These are phyloP conservation scores for Nyleta sp. DNA, from an alignment of 2,888 invertebrate species.

Conservation along the genomic window DNA sequence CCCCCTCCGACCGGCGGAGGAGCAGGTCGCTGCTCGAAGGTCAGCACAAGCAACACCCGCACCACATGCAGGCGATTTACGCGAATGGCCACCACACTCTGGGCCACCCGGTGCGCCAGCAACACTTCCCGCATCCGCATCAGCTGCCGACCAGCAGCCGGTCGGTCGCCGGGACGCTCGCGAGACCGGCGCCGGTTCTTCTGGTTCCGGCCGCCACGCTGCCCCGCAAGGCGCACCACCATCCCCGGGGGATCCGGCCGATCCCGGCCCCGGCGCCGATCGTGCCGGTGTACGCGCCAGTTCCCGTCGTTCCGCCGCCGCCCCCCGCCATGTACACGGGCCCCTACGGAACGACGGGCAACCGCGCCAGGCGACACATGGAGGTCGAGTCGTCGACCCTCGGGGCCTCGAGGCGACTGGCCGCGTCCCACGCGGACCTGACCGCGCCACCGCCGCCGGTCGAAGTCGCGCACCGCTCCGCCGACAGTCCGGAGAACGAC, in stretches of 20 bases:
- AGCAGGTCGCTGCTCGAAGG: slow-evolving; percentile 75
- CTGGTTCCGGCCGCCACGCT: slow-evolving; percentile 85
- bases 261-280: slow-evolving; percentile 83
- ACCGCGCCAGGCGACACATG: slow-evolving; percentile 76
- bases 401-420: slow-evolving; percentile 75
- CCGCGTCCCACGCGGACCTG: slow-evolving; percentile 79
- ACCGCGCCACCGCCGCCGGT: slow-evolving; percentile 66
- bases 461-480: slow-evolving; percentile 60
- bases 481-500: slow-evolving; percentile 81
- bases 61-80: slow-evolving; percentile 80
- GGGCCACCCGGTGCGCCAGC: slow-evolving; percentile 78
- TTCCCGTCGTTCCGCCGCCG: slow-evolving; percentile 85
- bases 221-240: slow-evolving; percentile 80
- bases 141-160: slow-evolving; percentile 76
- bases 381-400: slow-evolving; percentile 71
- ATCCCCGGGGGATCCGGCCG: slow-evolving; percentile 79
- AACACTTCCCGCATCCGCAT: slow-evolving; percentile 76
- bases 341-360: slow-evolving; percentile 84
- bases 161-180: slow-evolving; percentile 78
- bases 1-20: slow-evolving; percentile 85
- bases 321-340: slow-evolving; percentile 85
- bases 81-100: slow-evolving; percentile 80
- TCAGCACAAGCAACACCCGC: slow-evolving; percentile 78
- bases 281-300: slow-evolving; percentile 81
- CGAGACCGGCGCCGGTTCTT: slow-evolving; percentile 80